phyloP scores from a whole-genome alignment of 2,888 invertebrate genomes.

The Eurytoma californica region DNA sequence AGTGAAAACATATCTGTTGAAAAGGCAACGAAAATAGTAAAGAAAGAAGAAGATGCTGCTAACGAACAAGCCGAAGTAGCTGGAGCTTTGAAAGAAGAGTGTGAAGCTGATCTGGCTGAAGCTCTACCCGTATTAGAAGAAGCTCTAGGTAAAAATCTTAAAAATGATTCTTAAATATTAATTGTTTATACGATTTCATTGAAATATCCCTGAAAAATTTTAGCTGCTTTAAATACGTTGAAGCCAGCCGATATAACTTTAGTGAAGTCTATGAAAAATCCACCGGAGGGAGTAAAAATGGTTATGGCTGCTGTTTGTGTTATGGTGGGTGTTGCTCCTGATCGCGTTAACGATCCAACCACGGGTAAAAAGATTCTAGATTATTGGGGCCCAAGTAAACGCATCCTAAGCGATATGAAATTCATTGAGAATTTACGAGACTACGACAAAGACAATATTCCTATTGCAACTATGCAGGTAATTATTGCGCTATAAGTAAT shows the following conservation, averaged over 20 bases:
- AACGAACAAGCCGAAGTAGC: constrained; percentile 91
- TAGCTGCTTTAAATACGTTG: constrained; percentile 87
- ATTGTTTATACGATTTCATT: too few species aligned
- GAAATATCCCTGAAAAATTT: constrained; percentile 50
- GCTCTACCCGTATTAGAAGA: constrained; percentile 90
- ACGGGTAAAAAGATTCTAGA: constrained; percentile 84
- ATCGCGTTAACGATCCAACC: constrained; percentile 84
- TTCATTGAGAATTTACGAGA: constrained; percentile 85
- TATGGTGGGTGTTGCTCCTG: constrained; percentile 87
- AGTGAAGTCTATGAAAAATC: constrained; percentile 93
- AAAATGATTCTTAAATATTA: not conserved
- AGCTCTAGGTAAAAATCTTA: constrained; percentile 74
- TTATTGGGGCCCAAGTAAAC: constrained; percentile 91
- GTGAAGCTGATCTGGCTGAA: constrained; percentile 93
- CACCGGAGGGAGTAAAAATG: constrained; percentile 87
- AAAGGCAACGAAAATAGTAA: constrained; percentile 86
- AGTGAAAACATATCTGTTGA: constrained; percentile 86
- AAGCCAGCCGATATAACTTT: constrained; percentile 90
- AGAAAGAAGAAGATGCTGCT: constrained; percentile 91
- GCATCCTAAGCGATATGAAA: constrained; percentile 87
- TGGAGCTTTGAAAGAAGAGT: constrained; percentile 89
- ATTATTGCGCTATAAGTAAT: constrained; percentile 61
- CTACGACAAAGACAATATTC: constrained; percentile 91
- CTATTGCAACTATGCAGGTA: constrained; percentile 83
- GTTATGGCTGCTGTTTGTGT: constrained; percentile 95